Evolutionary conservation across 2,888 invertebrate species (phyloP), one percentile per base, ranked within the genome.

Genomic region (Polydrusus tereticollis): DNA sequence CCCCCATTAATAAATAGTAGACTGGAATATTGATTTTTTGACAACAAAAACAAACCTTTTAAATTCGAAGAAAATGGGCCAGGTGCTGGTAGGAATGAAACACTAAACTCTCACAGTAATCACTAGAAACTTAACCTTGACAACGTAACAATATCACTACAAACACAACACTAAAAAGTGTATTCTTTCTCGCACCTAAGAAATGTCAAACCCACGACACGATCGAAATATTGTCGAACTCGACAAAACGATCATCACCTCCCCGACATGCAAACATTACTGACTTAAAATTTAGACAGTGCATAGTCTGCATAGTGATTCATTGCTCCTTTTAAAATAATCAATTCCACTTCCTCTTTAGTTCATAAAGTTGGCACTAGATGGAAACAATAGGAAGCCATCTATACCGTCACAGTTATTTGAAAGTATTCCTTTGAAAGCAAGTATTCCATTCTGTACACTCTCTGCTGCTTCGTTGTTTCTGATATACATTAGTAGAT

Each of bases 1-100:
- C n/a, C n/a, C n/a, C n/a, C n/a, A n/a, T n/a, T n/a, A n/a, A n/a
- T n/a, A n/a, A n/a, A n/a, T n/a, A n/a, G n/a, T n/a, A n/a, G 29
- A 29, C 29, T 29, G 29, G 7, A 41, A 45, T 45, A 45, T 45
- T 45, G 45, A 45, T 45, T 45, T 45, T 45, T 45, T 45, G 45
- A 45, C 20, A 45, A 45, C 16, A 43, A 43, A 16, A 45, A 45
- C 45, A 45, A 45, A 45, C 45, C 45, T 45, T 45, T 45, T 1
- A 18, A 16, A 14, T 20, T 18, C 45, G 20, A 16, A 7, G 18
- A 18, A 45, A 20, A 45, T 2, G 45, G 18, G 18, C 7, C 20
- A 45, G 10, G 0, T 16, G 1, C 8, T 45, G 7, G 2, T 8
- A 18, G 8, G 45, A 7, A 3, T 8, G 20, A 18, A 8, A 45